phyloP scores from a whole-genome alignment of 1,140 invertebrate genomes.

The Drosophila ananassae region DNA sequence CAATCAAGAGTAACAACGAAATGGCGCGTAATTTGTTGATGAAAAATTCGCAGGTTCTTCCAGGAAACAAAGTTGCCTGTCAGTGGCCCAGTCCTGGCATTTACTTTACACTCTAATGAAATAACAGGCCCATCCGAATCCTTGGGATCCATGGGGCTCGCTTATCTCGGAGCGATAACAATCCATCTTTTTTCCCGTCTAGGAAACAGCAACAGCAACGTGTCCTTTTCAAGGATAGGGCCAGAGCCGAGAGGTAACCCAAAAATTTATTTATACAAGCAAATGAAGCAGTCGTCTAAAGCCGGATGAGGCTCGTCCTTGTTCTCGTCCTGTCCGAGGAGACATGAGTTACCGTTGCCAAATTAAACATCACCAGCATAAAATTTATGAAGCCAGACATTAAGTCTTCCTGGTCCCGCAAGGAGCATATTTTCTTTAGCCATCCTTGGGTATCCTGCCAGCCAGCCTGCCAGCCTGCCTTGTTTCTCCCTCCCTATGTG shows the following conservation, averaged over 20 bases:
- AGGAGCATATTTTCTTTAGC: slow-evolving; percentile 50
- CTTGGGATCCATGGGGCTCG: slow-evolving; percentile 27
- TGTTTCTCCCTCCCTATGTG: neutral
- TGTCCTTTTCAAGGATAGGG: slow-evolving; percentile 38
- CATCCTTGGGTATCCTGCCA: neutral
- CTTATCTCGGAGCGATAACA: slow-evolving; percentile 80
- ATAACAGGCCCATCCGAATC: slow-evolving; percentile 38
- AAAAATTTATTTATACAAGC: slow-evolving; percentile 70
- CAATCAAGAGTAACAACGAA: slow-evolving; percentile 38
- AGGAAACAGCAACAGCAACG: slow-evolving; percentile 37
- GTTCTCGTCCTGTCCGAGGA: slow-evolving; percentile 45
- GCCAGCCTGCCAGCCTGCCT: neutral
- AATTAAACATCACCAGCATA: slow-evolving; percentile 79
- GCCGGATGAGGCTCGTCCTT: neutral
- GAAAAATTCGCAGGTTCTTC: slow-evolving; percentile 76
- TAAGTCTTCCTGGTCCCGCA: slow-evolving; percentile 40
- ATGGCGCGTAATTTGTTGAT: slow-evolving; percentile 65
- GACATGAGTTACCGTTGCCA: slow-evolving; percentile 80
- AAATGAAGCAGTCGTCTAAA: slow-evolving; percentile 54
- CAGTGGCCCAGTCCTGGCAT: slow-evolving; percentile 46
- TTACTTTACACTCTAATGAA: slow-evolving; percentile 70
- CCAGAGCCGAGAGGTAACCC: slow-evolving; percentile 19
- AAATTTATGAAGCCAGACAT: slow-evolving; percentile 80
- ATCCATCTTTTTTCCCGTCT: slow-evolving; percentile 78
- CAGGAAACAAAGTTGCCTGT: slow-evolving; percentile 19